Base-by-base conservation (phyloP, 1,140 invertebrate species). In the Pinna nobilis region DNA sequence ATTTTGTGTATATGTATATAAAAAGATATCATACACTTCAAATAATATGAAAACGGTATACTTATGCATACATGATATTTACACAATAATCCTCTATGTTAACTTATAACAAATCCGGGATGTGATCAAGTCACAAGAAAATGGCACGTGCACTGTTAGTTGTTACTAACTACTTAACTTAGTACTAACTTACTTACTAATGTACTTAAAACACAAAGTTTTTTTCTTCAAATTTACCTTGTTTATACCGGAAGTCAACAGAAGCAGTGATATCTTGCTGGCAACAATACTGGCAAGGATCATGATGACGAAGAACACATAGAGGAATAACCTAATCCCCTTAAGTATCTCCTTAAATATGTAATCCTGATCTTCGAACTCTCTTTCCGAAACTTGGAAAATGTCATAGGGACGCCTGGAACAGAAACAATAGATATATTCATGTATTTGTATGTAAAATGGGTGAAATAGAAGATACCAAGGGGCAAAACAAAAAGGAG, bases 261-360 rank as follows among this genome's bases (percentile, higher is more conserved):
- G 74, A 35, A 82, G 71, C 3, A 87, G 74, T 0, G 86, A 86
- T 1, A 86, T 57, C 60, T 80, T 81, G 70, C 78, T 80, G 44
- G 78, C 53, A 0, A 85, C 81, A 2, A 83, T 80, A 15, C 78
- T 79, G 2, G 69, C 77, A 13, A 87, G 70, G 18, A 87, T 80
- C 18, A 73, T 68, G 9, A 79, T 13, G 25, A 82, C 75, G 51
- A 87, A 72, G 55, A 86, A 69, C 9, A 82, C 5, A 64, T 87
- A 86, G 61, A 86, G 67, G 11, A 84, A 57, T 1, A 85, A 44
- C 13, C 82, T 67, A 13, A 86, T 77, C 18, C 82, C 76, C 67
- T 87, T 86, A 39, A 87, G 67, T 28, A 86, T 85, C 49, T 85
- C 81, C 50, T 85, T 82, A 64, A 84, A 87, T 33, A 84, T 80